Base-by-base conservation (phyloP, 1,140 invertebrate genomes). In the Mycetomoellerius zeteki region DNA sequence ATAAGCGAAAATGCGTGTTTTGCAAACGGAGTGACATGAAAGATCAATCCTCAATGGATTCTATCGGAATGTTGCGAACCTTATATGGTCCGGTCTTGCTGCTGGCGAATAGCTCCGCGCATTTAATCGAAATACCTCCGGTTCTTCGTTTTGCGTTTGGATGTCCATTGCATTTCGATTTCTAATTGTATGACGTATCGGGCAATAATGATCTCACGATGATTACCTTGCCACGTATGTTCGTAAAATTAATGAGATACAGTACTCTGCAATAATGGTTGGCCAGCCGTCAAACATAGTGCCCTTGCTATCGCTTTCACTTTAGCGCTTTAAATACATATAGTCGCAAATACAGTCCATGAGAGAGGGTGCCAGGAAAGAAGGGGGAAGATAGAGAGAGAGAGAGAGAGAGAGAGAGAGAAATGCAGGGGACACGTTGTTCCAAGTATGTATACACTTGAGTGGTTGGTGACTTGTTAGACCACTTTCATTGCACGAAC, bases 401-500 rank as follows among this genome's bases (percentile, higher is more conserved):
- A 33, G 30, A 30, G 30, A 30, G 33, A 33, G 33, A 33, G 67
- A 82, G 47, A 58, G 67, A 52, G 21, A 43, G 50, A 47, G 24
- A 56, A 14, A n/a, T 69, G 21, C 24, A 58, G 64, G 37, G 21
- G 21, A n/a, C n/a, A 50, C 21, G 62, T 56, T 62, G 75, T 64
- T 52, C 62, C 76, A 30, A 69, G 65, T 33, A 37, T 84, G 54
- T 73, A 71, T 33, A 84, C 37, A 84, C 80, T 84, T 73, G 85
- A 86, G 86, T 81, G 86, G 72, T 86, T 76, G 89, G 81, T 90
- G 90, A 91, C 90, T 91, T 78, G 91, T 90, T 91, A 90, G 91
- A 93, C 92, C 90, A 92, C 92, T 93, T 93, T 93, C 92, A 92
- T 92, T 88, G 78, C 81, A 87, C 77, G 69, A 73, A 80, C 50